Percentiles rank a stretch among this genome's conserved stretches.
Evolutionary conservation across 2,113 vertebrate genomes (phyloP).

Genomic region (Datnioides undecimradiatus): DNA sequence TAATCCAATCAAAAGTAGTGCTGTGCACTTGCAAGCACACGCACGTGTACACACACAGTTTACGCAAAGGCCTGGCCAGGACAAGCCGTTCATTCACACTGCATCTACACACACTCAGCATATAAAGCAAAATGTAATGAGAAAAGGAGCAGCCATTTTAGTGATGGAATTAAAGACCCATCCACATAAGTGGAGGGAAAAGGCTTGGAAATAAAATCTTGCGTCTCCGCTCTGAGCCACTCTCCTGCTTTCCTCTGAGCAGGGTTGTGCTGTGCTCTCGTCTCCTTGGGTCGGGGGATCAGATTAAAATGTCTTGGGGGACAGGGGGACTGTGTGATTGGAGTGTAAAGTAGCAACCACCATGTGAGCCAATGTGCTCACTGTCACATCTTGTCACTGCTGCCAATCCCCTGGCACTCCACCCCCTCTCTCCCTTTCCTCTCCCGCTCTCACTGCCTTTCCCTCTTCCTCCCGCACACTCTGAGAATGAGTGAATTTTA

Average conservation of each 20-base stretch:
- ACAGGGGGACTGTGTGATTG: constrained; percentile 76
- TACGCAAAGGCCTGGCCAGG: constrained; percentile 1
- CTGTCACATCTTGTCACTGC: constrained; percentile 81
- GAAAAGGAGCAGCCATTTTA: constrained; percentile 59
- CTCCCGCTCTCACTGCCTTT: neutral
- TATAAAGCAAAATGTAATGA: constrained; percentile 60
- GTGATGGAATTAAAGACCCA: constrained; percentile 70
- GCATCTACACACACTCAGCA: constrained; percentile 43
- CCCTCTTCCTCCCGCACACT: constrained; percentile 4
- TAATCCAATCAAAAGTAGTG: constrained; percentile 80
- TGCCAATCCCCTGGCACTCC: constrained; percentile 63
- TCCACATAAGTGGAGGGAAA: constrained; percentile 56
- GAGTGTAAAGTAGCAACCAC: constrained; percentile 81
- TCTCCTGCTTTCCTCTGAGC: constrained; percentile 31
- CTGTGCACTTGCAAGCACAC: constrained; percentile 24
- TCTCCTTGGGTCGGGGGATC: constrained; percentile 66
- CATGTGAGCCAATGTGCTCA: constrained; percentile 78
- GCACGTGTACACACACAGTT: constrained; percentile 32
- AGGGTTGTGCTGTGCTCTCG: constrained; percentile 24
- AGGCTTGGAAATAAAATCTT: constrained; percentile 51
- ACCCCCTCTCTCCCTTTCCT: constrained; percentile 18
- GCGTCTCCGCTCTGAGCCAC: neutral
- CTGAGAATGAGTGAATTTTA: constrained; percentile 50
- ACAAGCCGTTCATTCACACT: constrained; percentile 44
- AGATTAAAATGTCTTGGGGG: constrained; percentile 80